Base-by-base conservation (phyloP, 1,140 invertebrate genomes). In the Scaptomyza hsui region DNA sequence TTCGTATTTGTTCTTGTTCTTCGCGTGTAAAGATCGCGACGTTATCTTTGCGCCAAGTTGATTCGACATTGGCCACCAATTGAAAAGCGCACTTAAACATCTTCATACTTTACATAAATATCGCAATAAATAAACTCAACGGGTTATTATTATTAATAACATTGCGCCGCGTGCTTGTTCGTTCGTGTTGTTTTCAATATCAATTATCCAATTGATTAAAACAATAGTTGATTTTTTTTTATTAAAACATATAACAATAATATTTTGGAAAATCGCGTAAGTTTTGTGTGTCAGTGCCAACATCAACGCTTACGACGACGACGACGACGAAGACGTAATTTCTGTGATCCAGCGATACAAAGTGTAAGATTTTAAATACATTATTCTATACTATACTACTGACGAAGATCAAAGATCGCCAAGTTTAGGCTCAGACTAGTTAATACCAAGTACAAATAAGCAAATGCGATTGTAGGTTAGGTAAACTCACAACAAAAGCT, bases 241-340 rank as follows among this genome's bases (percentile, higher is more conserved):
- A 2, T 35, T 29, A 19, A 9, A 35, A 47, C 15, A 47, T 4
- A 57, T 41, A 44, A 13, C 6, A 12, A 51, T 19, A 35, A 37
- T 15, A 4, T 19, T 39, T 53, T 21, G 3, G 29, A 7, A 24
- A 24, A 42, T 48, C 21, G 42, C 67, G 19, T 39, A 13, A 24
- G 9, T 51, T 69, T 75, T 62, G 26, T 75, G 73, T 75, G 73
- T 76, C 73, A 76, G 64, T 70, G 73, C 65, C 73, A 76, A 51
- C 9, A 18, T 21, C 26, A 18, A 37, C 52, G 39, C 21, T 12
- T 15, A 41, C 35, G 21, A 41, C 35, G 9, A 39, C 29, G 19
- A 39, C 47, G 35, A 44, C 37, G 9, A 41, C n/a, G 37, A 41
- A 18, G 5, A 12, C 19, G 12, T 26, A 9, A 37, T 37, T 37